Conservation (phyloP, 1,140 invertebrate genomes). For the Heliconius congener region DNA sequence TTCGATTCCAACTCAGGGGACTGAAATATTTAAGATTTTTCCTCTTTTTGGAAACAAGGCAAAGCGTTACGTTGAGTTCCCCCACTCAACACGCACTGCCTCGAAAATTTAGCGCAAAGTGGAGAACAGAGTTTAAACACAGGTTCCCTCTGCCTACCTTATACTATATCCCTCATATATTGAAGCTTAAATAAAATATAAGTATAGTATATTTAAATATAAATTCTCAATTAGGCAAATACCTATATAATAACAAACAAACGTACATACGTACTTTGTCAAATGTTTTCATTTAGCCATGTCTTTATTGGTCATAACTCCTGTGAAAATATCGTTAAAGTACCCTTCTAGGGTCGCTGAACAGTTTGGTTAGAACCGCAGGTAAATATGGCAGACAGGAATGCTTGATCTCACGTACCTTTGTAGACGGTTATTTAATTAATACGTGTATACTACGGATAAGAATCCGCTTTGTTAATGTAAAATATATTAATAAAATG, state of each 20-base stretch:
- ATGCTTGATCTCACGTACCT: slow-evolving; percentile 11
- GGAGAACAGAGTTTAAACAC: too few species aligned
- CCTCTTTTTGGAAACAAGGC: too few species aligned
- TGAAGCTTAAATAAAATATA: background rate
- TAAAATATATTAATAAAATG: background rate
- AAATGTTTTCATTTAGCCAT: slow-evolving; percentile 6
- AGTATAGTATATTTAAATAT: background rate
- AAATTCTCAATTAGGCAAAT: background rate
- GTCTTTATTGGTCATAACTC: slow-evolving; percentile 11
- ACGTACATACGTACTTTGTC: background rate
- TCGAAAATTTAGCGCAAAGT: too few species aligned
- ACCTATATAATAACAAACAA: background rate
- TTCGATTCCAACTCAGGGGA: background rate
- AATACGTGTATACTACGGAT: background rate
- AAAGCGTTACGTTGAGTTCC: too few species aligned
- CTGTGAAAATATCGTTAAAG: slow-evolving; percentile 12
- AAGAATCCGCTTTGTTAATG: background rate
- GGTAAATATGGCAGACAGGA: slow-evolving; percentile 6
- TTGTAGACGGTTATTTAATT: slow-evolving; percentile 14
- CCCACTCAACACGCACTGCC: too few species aligned
- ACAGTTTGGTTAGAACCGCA: slow-evolving; percentile 1
- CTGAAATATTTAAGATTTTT: too few species aligned
- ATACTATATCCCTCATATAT: too few species aligned
- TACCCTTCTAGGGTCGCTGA: slow-evolving; percentile 13
- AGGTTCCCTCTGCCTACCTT: too few species aligned